A percentile compares a stretch with the other conserved stretches of the same genome.
phyloP scores from a whole-genome alignment of 2,113 vertebrate species.

The Antigone vipio region DNA sequence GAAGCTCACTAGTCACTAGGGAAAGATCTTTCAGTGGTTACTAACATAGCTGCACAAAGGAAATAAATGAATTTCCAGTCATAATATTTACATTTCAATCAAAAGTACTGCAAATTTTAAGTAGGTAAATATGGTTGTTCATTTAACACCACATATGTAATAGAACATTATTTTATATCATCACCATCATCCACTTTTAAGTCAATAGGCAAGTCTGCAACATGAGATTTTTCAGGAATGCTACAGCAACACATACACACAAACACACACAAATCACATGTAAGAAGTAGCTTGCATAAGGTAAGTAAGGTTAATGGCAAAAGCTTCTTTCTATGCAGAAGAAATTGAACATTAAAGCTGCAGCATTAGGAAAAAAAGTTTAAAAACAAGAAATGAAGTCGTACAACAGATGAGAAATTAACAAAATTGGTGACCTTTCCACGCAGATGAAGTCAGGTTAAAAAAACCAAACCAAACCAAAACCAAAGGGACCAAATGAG shows the following conservation, averaged over 20 bases:
- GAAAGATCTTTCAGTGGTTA: not conserved
- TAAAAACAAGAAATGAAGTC: slow-evolving; percentile 37
- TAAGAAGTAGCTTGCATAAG: slow-evolving; percentile 35
- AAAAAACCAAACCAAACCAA: slow-evolving; percentile 40
- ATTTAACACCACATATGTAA: not conserved
- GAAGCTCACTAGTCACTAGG: not conserved
- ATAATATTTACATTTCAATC: slow-evolving; percentile 16
- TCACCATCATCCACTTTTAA: not conserved
- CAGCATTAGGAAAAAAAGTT: slow-evolving; percentile 30
- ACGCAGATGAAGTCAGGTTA: slow-evolving; percentile 43
- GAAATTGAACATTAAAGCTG: slow-evolving; percentile 45
- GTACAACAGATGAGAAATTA: slow-evolving; percentile 50
- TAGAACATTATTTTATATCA: not conserved
- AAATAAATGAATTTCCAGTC: slow-evolving; percentile 18
- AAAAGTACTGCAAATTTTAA: not conserved
- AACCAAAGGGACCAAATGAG: slow-evolving; percentile 54
- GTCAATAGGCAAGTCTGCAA: slow-evolving; percentile 1
- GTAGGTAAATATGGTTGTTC: not conserved
- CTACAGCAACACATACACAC: slow-evolving; percentile 24
- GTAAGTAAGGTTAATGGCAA: slow-evolving; percentile 57
- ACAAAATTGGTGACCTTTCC: slow-evolving; percentile 48
- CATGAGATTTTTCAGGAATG: not conserved
- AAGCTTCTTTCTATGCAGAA: slow-evolving; percentile 50
- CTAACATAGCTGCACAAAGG: not conserved
- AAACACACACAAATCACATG: slow-evolving; percentile 38